Evolutionary conservation across 2,888 invertebrate genomes (phyloP), one percentile per base, ranked within the genome.

Genomic region (Carabus problematicus): DNA sequence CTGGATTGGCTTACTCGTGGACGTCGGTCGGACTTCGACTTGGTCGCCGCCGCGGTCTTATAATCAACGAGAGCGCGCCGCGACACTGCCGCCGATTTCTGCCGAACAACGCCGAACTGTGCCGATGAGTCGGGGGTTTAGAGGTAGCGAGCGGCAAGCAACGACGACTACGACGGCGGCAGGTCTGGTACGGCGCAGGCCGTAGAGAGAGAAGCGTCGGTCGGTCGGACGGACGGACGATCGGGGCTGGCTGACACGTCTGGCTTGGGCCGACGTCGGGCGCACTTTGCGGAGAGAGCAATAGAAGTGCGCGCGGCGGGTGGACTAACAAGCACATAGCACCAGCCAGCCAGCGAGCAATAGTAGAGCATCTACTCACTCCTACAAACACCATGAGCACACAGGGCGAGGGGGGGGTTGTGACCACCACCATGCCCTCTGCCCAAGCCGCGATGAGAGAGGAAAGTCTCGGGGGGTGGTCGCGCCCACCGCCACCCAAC

Each of bases 231-330:
- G 52, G 19, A 16, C 52, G 59, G 66, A 59, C 66, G 49, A 49
- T 58, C 39, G 56, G 42, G 39, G 59, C n/a, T 39, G 56, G 75
- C 76, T 77, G 75, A 77, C 76, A 80, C 80, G 80, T 81, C 80
- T 78, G 77, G 77, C 75, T 84, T 83, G 83, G 77, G 83, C 82
- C 81, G 81, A 80, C 83, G 84, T 84, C 84, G 84, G 81, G 82
- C 84, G 82, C 84, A 85, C 80, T 81, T 81, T 82, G 82, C 78
- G 81, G 79, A 62, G 29, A 29, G 29, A 52, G 52, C 18, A 52
- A 18, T 11, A 52, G 45, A 11, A 45, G 45, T 11, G 14, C n/a
- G n/a, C 45, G 45, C 45, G 14, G 45, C n/a, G 14, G 14, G 14
- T 14, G 45, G 7, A 45, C 45, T 3, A 45, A 19, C 52, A 18